Conservation (phyloP, 2,113 vertebrate genomes). For the Fulmarus glacialis region DNA sequence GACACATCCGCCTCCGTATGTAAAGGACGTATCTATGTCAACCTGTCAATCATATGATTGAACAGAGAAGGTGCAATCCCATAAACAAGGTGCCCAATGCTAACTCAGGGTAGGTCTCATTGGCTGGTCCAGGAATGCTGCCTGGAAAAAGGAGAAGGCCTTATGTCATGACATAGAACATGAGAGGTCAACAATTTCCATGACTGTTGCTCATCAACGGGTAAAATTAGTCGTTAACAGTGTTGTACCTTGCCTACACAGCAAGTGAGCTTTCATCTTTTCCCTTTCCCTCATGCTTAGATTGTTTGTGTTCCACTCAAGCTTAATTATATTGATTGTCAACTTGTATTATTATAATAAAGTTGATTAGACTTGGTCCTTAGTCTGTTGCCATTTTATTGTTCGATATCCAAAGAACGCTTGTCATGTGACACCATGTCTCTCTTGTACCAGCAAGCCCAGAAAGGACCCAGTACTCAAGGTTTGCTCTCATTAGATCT, state of each 20-base stretch:
- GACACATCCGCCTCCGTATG: neutral
- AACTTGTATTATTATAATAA: neutral
- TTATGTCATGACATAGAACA: neutral
- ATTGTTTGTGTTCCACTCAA: neutral
- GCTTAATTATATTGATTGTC: neutral
- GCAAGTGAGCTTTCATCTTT: neutral
- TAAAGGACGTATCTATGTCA: neutral
- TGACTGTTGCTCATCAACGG: neutral
- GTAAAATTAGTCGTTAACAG: neutral
- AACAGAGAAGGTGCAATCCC: neutral
- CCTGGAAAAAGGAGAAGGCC: neutral
- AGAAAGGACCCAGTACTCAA: neutral
- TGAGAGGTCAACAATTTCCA: neutral
- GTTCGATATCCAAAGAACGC: neutral
- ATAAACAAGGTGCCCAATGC: neutral
- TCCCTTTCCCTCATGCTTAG: neutral
- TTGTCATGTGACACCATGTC: neutral
- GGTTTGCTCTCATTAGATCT: neutral
- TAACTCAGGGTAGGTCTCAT: neutral
- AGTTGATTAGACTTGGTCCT: neutral
- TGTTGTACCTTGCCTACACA: neutral
- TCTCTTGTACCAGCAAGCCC: neutral
- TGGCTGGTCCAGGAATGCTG: neutral
- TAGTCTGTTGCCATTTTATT: neutral
- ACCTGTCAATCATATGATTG: neutral